phyloP scores from a whole-genome alignment of 2,797 vertebrate genomes.

The Sebastes oblongus region DNA sequence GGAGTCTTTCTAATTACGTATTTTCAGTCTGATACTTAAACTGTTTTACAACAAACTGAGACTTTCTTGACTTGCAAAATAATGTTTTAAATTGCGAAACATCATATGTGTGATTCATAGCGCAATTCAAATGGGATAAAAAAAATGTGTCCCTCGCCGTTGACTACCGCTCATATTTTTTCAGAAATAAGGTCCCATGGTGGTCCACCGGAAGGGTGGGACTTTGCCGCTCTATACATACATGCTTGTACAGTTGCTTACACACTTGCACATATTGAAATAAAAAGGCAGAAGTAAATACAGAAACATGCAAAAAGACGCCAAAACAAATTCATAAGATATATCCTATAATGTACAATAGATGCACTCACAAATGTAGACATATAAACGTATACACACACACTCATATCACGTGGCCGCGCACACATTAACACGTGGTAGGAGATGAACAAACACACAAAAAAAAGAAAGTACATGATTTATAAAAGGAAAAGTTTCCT shows the following conservation, averaged over 20 bases:
- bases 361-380: not conserved
- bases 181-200: no score
- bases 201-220: no score
- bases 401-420: not conserved
- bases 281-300: not conserved
- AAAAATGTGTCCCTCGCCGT: no score
- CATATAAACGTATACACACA: not conserved
- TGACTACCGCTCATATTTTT: no score
- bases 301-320: not conserved
- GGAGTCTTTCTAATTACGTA: no score
- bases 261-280: not conserved
- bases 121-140: no score
- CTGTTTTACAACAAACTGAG: no score
- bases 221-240: not conserved
- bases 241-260: not conserved
- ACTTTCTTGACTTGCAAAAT: no score
- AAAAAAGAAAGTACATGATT: slow-evolving; percentile 34
- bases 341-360: not conserved
- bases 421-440: slow-evolving; percentile 40
- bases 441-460: slow-evolving; percentile 29
- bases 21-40: no score
- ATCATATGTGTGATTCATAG: no score
- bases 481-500: slow-evolving; percentile 45
- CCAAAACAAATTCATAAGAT: not conserved
- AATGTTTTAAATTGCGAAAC: no score